These are phyloP conservation scores for Creontiades dilutus DNA, from an alignment of 2,888 invertebrate genomes.

Conservation along the genomic window DNA sequence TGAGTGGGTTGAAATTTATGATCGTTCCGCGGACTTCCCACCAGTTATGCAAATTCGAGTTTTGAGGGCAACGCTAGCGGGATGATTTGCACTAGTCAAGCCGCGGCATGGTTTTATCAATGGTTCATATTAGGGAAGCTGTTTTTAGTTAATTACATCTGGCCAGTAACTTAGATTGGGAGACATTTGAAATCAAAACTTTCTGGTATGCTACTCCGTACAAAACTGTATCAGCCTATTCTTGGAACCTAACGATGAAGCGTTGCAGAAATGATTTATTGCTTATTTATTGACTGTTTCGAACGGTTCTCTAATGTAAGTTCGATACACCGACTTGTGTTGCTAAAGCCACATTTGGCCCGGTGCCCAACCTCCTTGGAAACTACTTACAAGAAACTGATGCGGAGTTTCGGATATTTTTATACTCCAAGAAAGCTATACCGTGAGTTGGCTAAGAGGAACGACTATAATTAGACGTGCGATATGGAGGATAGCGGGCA, in stretches of 20 bases:
- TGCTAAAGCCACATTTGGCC: constrained; percentile 14
- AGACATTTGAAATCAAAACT: no score
- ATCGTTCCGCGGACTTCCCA: constrained; percentile 7
- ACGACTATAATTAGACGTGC: constrained; percentile 1
- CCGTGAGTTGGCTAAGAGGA: constrained; percentile 26
- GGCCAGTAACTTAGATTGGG: no score
- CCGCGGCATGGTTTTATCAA: no score
- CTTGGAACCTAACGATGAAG: no score
- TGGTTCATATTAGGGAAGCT: no score
- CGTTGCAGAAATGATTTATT: no score
- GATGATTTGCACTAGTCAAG: background rate
- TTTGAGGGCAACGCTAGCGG: background rate
- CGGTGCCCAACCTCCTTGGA: background rate
- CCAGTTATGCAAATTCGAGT: constrained; percentile 6
- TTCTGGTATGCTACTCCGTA: no score
- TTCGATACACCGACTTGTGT: background rate
- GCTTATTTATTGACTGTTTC: no score
- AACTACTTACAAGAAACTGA: constrained; percentile 1
- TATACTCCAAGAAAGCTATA: background rate
- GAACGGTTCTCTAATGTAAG: background rate
- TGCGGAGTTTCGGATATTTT: constrained; percentile 28
- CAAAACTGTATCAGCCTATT: no score
- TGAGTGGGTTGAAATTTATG: constrained; percentile 28
- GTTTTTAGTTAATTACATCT: no score
- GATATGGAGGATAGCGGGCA: background rate